These are phyloP conservation scores for Drosophila infuscata DNA, from an alignment of 2,888 invertebrate species.

Conservation along the genomic window DNA sequence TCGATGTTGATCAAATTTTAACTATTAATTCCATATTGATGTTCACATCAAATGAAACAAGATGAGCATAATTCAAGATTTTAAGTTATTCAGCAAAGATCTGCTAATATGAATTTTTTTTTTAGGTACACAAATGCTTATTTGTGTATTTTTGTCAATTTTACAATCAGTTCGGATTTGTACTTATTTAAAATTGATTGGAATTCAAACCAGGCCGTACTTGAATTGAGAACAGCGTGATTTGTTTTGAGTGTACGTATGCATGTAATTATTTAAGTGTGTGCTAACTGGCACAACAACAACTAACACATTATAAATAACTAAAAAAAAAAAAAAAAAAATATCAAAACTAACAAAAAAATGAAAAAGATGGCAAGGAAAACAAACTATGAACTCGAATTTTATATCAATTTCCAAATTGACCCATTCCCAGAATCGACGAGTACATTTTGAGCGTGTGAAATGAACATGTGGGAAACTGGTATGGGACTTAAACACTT, in stretches of 20 bases:
- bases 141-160: neutral
- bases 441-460: slow-evolving; percentile 33
- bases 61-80: slow-evolving; percentile 5
- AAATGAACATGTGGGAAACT: slow-evolving; percentile 42
- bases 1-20: slow-evolving; percentile 4
- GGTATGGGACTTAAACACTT: slow-evolving; percentile 16
- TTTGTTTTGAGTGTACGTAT: slow-evolving; percentile 19
- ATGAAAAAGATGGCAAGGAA: neutral
- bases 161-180: neutral
- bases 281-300: slow-evolving; percentile 33
- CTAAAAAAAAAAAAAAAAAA: slow-evolving; percentile 6
- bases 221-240: neutral
- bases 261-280: slow-evolving; percentile 35
- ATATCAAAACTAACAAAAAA: neutral
- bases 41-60: neutral
- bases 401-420: slow-evolving; percentile 41
- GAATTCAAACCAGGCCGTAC: neutral
- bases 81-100: slow-evolving; percentile 1
- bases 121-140: neutral
- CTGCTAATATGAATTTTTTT: neutral
- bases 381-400: slow-evolving; percentile 52
- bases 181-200: neutral
- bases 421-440: slow-evolving; percentile 22
- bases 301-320: slow-evolving; percentile 20
- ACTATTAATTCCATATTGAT: neutral